Conservation (phyloP, 2,888 invertebrate genomes). For the Conops quadrifasciatus region DNA sequence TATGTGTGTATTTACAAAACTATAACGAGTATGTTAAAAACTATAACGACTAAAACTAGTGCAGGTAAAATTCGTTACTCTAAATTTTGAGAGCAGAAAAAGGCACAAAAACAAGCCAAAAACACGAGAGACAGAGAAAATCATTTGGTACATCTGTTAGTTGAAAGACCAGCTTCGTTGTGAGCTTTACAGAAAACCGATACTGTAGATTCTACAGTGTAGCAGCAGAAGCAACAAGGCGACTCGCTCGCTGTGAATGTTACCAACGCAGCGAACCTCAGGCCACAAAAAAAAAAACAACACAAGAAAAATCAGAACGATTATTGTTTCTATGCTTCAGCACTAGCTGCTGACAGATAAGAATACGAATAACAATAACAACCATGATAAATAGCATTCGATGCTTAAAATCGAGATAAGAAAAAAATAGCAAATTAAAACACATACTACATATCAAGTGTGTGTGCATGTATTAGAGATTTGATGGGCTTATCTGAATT, state of each 20-base stretch:
- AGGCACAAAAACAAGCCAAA: too few relatives aligned
- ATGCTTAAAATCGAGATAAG: too few relatives aligned
- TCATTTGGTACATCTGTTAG: background rate
- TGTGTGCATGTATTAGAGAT: background rate
- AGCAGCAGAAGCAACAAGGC: too few relatives aligned
- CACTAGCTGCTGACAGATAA: background rate
- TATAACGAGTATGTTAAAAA: conserved; percentile 39
- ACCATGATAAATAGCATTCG: too few relatives aligned
- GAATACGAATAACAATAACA: background rate
- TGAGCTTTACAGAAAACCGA: too few relatives aligned
- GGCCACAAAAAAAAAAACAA: background rate
- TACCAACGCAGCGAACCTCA: background rate
- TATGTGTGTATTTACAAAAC: conserved; percentile 5
- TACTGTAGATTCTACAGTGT: too few relatives aligned
- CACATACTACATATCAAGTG: too few relatives aligned
- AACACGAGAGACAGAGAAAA: too few relatives aligned
- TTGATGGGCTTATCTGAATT: too few relatives aligned
- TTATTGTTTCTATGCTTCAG: background rate
- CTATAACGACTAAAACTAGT: conserved; percentile 40
- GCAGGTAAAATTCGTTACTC: too few relatives aligned
- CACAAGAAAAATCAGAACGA: background rate
- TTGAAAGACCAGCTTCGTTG: background rate
- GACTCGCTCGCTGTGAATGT: background rate
- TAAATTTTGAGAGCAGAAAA: too few relatives aligned
- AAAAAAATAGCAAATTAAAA: too few relatives aligned